Base-by-base conservation (phyloP, 2,113 vertebrate genomes). In the Scolopax mira region DNA sequence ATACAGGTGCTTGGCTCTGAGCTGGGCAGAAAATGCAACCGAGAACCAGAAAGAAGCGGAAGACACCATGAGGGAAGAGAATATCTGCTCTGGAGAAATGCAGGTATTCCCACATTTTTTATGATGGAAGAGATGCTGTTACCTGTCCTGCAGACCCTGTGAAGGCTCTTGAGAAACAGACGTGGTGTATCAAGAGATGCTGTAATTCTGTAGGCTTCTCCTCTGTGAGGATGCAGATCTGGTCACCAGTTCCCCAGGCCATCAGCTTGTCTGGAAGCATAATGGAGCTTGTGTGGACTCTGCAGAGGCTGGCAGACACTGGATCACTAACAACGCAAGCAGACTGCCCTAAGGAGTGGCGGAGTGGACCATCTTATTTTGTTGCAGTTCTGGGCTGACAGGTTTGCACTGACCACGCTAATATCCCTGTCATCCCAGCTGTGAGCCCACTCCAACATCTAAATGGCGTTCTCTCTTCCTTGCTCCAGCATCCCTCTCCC, bases 261-360 rank as follows among this genome's bases (percentile, higher is more conserved):
- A 85, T 39, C 51, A 90, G 42, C 33, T 80, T 65, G 37, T 49
- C 37, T 79, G 48, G 42, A 81, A 58, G n/a, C 13, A 25, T 24
- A 28, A 42, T 35, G 57, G 41, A 55, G 79, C 33, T 3, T 51
- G 13, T 14, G 25, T 13, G n/a, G 10, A 28, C 57, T 60, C 31
- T 64, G 42, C 70, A 90, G 42, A 60, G 70, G 21, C 60, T 28
- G 12, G 12, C 4, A 37, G 51, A 16, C 48, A 12, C 24, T 9
- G 7, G 33, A 8, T 80, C 39, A 81, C 25, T 66, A 19, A 11
- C n/a, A 42, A 85, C 57, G 51, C 42, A 93, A 57, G 65, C 37
- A 41, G 6, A 1, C 19, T 71, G 48, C 79, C 49, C 41, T 0
- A 0, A 33, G 70, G 31, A 42, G 57, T 13, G 28, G 18, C 5